Percentiles rank a stretch among this genome's conserved stretches.
Conservation (phyloP, 53 echinoderm and acorn worm species). For the Temnopleurus reevesii region DNA sequence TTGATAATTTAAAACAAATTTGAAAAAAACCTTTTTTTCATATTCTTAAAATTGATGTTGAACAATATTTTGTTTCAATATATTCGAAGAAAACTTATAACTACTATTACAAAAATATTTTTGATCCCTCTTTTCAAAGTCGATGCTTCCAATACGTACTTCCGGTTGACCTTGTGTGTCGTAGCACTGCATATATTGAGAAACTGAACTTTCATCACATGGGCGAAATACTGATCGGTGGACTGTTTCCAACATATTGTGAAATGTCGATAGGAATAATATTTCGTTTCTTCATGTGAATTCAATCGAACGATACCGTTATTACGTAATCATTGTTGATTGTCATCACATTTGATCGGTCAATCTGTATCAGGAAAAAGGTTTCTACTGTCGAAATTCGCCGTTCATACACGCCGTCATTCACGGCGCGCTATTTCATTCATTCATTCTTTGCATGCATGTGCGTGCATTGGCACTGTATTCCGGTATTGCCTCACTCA, state of each 20-base stretch:
- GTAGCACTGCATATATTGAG: conserved; percentile 2
- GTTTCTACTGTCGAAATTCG: background rate
- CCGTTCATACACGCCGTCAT: conserved; percentile 14
- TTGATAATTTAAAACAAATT: background rate
- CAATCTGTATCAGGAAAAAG: background rate
- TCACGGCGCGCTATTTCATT: conserved; percentile 34
- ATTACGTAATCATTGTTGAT: background rate
- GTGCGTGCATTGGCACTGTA: background rate
- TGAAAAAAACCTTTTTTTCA: background rate
- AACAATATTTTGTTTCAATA: background rate
- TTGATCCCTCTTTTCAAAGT: background rate
- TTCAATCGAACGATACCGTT: background rate
- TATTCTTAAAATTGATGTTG: background rate
- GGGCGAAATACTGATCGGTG: conserved; percentile 59
- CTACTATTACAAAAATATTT: too few species aligned
- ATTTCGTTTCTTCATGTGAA: background rate
- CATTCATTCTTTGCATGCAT: conserved; percentile 3
- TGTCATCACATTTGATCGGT: background rate
- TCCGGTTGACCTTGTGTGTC: conserved; percentile 49
- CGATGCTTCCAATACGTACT: conserved; percentile 42
- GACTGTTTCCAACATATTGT: conserved; percentile 31
- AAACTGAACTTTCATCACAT: conserved; percentile 66
- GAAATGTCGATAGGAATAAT: conserved; percentile 10
- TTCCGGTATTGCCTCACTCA: background rate
- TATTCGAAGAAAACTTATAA: background rate